phyloP scores from a whole-genome alignment of 64 coral and sea anemone species.

The Montipora foliosa region DNA sequence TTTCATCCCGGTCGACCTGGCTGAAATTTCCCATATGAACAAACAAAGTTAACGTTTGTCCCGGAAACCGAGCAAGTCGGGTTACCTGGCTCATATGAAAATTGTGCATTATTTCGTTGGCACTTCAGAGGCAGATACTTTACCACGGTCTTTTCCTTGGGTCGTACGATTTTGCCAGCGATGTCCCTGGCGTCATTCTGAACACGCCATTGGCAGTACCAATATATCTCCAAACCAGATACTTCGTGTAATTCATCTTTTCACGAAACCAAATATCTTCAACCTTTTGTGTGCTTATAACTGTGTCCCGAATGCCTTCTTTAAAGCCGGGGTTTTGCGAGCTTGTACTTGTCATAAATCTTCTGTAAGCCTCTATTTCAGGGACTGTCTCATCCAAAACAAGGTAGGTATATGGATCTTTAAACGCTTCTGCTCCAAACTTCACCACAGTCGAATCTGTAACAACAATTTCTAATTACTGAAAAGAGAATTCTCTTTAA shows the following conservation, averaged over 20 bases:
- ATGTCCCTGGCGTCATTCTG: constrained; percentile 48
- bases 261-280: constrained; percentile 65
- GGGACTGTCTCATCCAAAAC: constrained; percentile 32
- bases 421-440: constrained; percentile 42
- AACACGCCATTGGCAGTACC: constrained; percentile 58
- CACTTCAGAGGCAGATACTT: too few relatives aligned
- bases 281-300: constrained; percentile 11
- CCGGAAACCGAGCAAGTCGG: too few relatives aligned
- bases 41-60: too few relatives aligned
- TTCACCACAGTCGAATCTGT: constrained; percentile 63
- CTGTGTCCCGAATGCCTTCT: constrained; percentile 55
- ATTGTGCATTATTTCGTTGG: not conserved
- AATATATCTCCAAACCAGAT: constrained; percentile 77
- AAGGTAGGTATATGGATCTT: constrained; percentile 53
- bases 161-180: constrained; percentile 43
- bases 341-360: not conserved
- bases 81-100: not conserved
- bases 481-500: too few relatives aligned
- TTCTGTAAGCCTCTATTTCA: not conserved
- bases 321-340: constrained; percentile 42
- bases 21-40: too few relatives aligned
- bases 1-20: too few relatives aligned
- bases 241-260: constrained; percentile 8
- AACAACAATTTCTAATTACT: not conserved
- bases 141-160: constrained; percentile 75